A percentile compares a stretch with the other conserved stretches of the same genome.
Conservation (phyloP, 2,113 vertebrate species). For the Thryonomys swinderianus region DNA sequence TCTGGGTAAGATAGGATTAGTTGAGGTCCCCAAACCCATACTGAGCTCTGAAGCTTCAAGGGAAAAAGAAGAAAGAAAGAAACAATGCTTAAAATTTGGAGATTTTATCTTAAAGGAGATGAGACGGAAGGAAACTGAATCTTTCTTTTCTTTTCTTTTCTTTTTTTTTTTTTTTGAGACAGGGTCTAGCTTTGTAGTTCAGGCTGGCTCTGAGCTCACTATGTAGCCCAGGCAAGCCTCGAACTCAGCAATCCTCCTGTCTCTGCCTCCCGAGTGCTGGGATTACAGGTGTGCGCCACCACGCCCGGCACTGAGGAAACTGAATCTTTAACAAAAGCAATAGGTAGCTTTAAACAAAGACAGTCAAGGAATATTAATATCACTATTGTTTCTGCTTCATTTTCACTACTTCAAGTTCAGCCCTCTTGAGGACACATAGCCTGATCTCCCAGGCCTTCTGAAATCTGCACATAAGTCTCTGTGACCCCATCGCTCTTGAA, state of each 20-base stretch:
- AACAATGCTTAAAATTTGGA: not conserved
- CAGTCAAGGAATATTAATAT: not conserved
- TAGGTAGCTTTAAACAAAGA: not conserved
- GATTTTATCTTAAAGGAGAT: not conserved
- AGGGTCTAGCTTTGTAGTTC: too few relatives aligned
- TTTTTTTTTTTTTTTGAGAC: too few relatives aligned
- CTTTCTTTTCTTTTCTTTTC: too few relatives aligned
- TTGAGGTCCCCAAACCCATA: not conserved
- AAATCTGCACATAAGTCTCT: not conserved
- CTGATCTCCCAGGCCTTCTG: not conserved
- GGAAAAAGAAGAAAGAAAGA: not conserved
- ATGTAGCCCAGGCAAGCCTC: too few relatives aligned
- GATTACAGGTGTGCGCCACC: too few relatives aligned
- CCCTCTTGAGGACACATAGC: not conserved
- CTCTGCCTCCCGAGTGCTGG: too few relatives aligned
- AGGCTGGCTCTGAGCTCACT: too few relatives aligned
- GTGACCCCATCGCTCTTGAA: not conserved
- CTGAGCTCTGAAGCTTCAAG: not conserved
- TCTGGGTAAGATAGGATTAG: not conserved
- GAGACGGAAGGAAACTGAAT: not conserved
- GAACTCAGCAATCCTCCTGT: too few relatives aligned
- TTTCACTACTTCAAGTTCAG: not conserved
- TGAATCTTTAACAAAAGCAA: not conserved
- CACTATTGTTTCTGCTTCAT: not conserved
- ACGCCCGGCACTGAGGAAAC: too few relatives aligned